A percentile compares a stretch with the other conserved stretches of the same genome.
These are phyloP conservation scores for Numida meleagris DNA, from an alignment of 2,113 vertebrate genomes.

Conservation along the genomic window DNA sequence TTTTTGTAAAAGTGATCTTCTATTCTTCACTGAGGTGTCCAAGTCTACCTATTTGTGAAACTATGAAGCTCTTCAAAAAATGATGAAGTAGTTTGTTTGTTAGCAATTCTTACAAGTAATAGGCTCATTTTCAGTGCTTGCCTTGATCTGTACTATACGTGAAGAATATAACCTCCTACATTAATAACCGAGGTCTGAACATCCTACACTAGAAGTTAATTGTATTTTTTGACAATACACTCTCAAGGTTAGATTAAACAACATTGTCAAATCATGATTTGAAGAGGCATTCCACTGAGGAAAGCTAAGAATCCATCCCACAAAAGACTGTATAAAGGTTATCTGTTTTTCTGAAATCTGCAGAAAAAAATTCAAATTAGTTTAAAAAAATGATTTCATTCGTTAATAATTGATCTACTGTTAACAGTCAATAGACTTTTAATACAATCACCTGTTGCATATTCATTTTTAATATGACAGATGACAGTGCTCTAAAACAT, in stretches of 20 bases:
- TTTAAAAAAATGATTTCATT: neutral
- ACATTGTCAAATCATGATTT: neutral
- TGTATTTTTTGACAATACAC: neutral
- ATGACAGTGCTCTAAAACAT: neutral
- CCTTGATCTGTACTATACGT: neutral
- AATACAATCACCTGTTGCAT: neutral
- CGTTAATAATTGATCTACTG: neutral
- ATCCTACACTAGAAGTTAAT: neutral
- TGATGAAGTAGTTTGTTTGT: neutral
- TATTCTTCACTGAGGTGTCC: neutral
- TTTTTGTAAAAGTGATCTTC: neutral
- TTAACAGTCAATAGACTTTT: neutral
- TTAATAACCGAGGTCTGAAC: neutral
- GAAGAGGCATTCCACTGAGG: neutral
- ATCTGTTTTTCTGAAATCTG: neutral
- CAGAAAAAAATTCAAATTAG: neutral
- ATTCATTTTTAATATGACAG: neutral
- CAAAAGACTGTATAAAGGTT: neutral
- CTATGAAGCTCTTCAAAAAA: neutral
- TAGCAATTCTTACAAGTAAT: neutral
- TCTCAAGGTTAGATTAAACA: neutral
- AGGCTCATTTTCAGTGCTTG: neutral
- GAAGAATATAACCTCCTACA: neutral
- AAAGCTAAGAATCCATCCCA: neutral
- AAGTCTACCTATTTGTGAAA: neutral